A percentile compares a stretch with the other conserved stretches of the same genome.
Evolutionary conservation across 1,140 invertebrate genomes (phyloP).

Genomic region (Platorchestia sp.): DNA sequence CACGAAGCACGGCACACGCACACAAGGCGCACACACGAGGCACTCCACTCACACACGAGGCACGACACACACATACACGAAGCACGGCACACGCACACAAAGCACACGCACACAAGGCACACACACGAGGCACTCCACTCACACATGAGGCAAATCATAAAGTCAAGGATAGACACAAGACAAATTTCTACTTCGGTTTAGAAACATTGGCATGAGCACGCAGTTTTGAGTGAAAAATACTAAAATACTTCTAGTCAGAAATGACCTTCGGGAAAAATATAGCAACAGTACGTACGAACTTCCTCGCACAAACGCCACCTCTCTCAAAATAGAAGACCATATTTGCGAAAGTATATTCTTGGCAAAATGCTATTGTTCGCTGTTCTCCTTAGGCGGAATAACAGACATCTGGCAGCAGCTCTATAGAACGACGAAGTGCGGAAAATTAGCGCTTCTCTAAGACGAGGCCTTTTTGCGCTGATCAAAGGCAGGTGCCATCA

Average conservation of each 20-base stretch:
- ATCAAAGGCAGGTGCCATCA: neutral
- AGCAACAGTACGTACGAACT: neutral
- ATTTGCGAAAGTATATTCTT: neutral
- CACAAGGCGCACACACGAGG: too few relatives aligned
- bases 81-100: too few relatives aligned
- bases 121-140: too few relatives aligned
- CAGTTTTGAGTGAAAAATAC: neutral
- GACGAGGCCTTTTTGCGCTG: neutral
- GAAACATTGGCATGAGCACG: neutral
- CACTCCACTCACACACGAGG: too few relatives aligned
- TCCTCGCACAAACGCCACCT: neutral
- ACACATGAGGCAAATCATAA: too few relatives aligned
- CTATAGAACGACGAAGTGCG: neutral
- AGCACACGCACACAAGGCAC: too few relatives aligned
- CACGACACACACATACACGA: too few relatives aligned
- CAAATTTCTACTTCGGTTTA: neutral
- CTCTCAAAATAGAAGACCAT: neutral
- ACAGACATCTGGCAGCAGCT: neutral
- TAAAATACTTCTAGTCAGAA: neutral
- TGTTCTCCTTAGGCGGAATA: neutral
- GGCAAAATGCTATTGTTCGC: neutral
- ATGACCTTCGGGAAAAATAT: neutral
- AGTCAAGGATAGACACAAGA: too few relatives aligned
- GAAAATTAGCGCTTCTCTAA: neutral
- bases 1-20: too few relatives aligned